Percentiles rank a stretch among this genome's conserved stretches.
These are phyloP conservation scores for Aphelocoma coerulescens DNA, from an alignment of 2,113 vertebrate genomes.

Conservation along the genomic window DNA sequence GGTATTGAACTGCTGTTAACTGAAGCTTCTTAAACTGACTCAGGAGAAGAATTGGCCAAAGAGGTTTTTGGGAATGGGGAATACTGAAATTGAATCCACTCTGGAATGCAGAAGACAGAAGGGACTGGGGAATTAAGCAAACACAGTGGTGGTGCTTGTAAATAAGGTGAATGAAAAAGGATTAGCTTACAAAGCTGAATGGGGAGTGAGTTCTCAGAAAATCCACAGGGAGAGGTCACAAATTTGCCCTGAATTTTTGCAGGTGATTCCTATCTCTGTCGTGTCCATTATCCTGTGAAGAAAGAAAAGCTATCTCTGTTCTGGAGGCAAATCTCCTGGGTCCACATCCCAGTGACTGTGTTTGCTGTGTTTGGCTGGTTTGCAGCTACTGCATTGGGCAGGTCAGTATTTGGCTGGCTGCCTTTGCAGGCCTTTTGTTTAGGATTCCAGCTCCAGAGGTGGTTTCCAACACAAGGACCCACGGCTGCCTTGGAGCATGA, in stretches of 20 bases:
- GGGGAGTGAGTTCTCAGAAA: neutral
- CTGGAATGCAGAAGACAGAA: neutral
- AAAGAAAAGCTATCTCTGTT: neutral
- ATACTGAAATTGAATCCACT: neutral
- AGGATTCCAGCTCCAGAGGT: neutral
- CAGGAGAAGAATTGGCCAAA: neutral
- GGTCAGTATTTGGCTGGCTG: neutral
- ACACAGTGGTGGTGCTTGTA: neutral
- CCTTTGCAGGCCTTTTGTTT: neutral
- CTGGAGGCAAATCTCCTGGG: neutral
- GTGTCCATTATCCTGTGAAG: neutral
- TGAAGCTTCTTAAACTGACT: neutral
- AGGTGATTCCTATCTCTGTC: neutral
- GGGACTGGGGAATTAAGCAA: neutral
- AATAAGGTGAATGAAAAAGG: neutral
- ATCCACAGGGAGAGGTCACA: neutral
- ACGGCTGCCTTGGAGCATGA: neutral
- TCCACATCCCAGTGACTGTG: neutral
- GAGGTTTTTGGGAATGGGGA: neutral
- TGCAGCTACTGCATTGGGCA: neutral
- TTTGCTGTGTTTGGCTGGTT: neutral
- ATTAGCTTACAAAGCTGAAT: neutral
- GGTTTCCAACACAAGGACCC: neutral
- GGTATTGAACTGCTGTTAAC: neutral
- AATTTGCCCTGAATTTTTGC: neutral